Evolutionary conservation across 2,113 vertebrate genomes (phyloP), one percentile per base, ranked within the genome.

Genomic region (Nesogale talazaci): DNA sequence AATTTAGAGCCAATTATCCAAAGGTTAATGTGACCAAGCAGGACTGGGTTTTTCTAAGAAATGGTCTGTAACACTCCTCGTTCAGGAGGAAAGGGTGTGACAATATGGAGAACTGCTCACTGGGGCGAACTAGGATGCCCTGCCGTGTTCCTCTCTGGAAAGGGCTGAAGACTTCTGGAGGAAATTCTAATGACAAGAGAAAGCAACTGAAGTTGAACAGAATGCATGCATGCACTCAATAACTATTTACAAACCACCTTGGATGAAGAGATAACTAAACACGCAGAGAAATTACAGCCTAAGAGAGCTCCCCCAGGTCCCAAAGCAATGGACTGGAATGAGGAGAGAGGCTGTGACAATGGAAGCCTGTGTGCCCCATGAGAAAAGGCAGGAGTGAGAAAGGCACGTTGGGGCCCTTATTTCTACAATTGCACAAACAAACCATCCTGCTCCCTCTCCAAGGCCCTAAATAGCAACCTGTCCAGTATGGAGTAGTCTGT

Each of bases 1-100:
- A 95, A 86, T 95, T 95, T 40, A 65, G 34, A 80, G 69, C 69
- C 93, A 79, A 36, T 97, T 96, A 96, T 72, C 90, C 90, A 95
- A 96, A 96, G 95, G 92, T 94, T 96, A 96, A 89, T 77, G 90
- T 89, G 67, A 25, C 87, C 42, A 31, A 63, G 69, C 75, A 57
- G 27, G 65, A 42, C 83, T 78, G 11, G 67, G 0, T 34, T 96
- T 95, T 94, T 83, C 79, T 36, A 27, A 40, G 89, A 95, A 94
- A 88, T 56, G 78, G 83, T n/a, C n/a, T 40, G 11, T 81, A 63
- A 61, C 61, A 77, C 29, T 40, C n/a, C 40, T 65, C 84, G 88
- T 92, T 95, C 77, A 27, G 46, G 52, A 19, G 69, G 75, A 94
- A 63, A 86, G 72, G 12, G 0, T 34, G 1, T n/a, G 25, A 95